Conservation (phyloP, 2,888 invertebrate species). For the Liodrosophila aerea region DNA sequence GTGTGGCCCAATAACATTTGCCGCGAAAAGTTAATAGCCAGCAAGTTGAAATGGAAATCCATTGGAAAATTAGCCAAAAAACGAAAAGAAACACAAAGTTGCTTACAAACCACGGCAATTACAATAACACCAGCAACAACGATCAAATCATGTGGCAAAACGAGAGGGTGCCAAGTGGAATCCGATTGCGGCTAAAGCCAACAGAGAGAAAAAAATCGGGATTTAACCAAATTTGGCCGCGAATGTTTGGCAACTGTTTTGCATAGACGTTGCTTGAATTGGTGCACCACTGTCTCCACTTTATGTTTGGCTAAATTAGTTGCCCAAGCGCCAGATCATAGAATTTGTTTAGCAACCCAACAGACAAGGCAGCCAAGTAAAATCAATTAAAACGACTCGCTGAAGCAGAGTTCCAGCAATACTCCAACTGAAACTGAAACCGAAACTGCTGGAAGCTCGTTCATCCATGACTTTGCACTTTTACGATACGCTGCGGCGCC, state of each 20-base stretch:
- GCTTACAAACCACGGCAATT: slow-evolving; percentile 44
- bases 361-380: slow-evolving; percentile 27
- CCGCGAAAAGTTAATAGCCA: slow-evolving; percentile 50
- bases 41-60: slow-evolving; percentile 68
- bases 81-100: slow-evolving; percentile 11
- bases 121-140: slow-evolving; percentile 49
- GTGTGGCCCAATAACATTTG: slow-evolving; percentile 53
- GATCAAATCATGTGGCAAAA: slow-evolving; percentile 21
- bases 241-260: slow-evolving; percentile 71
- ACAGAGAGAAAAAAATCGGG: slow-evolving; percentile 55
- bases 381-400: slow-evolving; percentile 74
- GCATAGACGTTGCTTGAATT: slow-evolving; percentile 42
- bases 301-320: slow-evolving; percentile 67
- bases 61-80: slow-evolving; percentile 65
- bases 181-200: slow-evolving; percentile 18
- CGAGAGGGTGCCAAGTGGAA: slow-evolving; percentile 44
- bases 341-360: slow-evolving; percentile 41
- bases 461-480: slow-evolving; percentile 78
- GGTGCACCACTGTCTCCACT: slow-evolving; percentile 43
- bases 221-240: slow-evolving; percentile 60
- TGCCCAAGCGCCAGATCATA: slow-evolving; percentile 54
- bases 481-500: slow-evolving; percentile 45
- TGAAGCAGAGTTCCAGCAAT: slow-evolving; percentile 71
- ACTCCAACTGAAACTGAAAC: slow-evolving; percentile 18
- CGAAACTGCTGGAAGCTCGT: slow-evolving; percentile 44